Percentiles rank a stretch among this genome's conserved stretches.
Evolutionary conservation across 2,113 vertebrate genomes (phyloP).

Genomic region (Rhadina sibilatrix): DNA sequence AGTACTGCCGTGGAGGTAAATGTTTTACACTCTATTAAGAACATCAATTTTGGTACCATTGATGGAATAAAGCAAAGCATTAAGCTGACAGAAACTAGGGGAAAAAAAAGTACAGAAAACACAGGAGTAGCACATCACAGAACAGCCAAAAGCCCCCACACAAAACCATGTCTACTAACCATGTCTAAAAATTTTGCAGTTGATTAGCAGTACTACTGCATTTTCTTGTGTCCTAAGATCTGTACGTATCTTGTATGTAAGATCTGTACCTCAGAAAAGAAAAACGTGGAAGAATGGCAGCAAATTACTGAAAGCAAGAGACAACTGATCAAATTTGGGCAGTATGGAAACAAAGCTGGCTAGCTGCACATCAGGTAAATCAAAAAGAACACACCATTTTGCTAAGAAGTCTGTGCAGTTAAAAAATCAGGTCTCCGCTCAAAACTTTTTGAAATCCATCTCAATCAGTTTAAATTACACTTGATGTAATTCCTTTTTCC

Average conservation of each 20-base stretch:
- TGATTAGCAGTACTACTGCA: not conserved
- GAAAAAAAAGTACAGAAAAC: not conserved
- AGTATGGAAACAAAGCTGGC: not conserved
- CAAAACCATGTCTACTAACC: not conserved
- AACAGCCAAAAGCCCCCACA: fast-evolving
- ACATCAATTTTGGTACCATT: not conserved
- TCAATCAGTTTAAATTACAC: slow-evolving; percentile 35
- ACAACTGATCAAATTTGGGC: not conserved
- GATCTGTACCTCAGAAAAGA: not conserved
- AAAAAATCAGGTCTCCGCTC: not conserved
- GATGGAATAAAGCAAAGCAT: not conserved
- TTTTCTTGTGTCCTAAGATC: not conserved
- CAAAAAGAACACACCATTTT: not conserved
- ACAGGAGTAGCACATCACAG: not conserved
- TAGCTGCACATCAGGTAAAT: not conserved
- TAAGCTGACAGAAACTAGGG: not conserved
- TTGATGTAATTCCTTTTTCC: slow-evolving; percentile 14
- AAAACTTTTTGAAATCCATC: slow-evolving; percentile 44
- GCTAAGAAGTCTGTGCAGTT: not conserved
- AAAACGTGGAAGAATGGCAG: not conserved
- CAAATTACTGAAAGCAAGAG: not conserved
- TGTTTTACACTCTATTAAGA: not conserved
- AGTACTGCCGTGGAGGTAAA: fast-evolving
- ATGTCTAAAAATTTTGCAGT: too few species aligned
- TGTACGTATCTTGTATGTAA: too few species aligned